phyloP scores from a whole-genome alignment of 2,113 vertebrate species.

The Solea senegalensis region DNA sequence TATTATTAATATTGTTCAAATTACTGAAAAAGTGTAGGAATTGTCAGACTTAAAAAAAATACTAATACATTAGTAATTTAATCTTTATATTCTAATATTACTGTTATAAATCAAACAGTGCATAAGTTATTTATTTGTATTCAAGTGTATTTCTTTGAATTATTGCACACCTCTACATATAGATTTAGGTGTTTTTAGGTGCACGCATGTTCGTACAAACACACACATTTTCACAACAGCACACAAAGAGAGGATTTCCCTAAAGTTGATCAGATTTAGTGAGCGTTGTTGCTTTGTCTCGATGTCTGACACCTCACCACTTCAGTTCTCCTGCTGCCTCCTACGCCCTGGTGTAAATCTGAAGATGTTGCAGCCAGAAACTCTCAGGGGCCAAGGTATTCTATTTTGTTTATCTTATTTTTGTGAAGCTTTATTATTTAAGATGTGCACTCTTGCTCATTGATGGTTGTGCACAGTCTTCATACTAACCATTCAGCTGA shows the following conservation, averaged over 20 bases:
- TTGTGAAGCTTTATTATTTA: neutral
- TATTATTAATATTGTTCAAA: no score
- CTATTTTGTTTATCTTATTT: neutral
- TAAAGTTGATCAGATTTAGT: conserved; percentile 77
- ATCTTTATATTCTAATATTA: no score
- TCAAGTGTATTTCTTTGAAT: no score
- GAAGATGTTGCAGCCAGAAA: neutral
- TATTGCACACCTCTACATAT: no score
- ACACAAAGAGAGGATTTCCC: conserved; percentile 55
- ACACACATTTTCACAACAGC: conserved; percentile 28
- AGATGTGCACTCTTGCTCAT: neutral
- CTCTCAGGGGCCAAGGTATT: neutral
- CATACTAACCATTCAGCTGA: neutral
- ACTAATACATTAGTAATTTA: no score
- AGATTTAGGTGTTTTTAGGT: neutral
- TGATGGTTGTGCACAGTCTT: neutral
- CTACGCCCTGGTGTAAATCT: conserved; percentile 33
- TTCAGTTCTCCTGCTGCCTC: conserved; percentile 74
- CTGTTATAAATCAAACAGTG: no score
- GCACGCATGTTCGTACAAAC: conserved; percentile 10
- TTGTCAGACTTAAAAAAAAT: no score
- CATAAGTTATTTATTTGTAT: no score
- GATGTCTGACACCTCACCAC: conserved; percentile 82
- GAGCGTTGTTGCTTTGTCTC: conserved; percentile 84
- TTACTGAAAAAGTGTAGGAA: no score